Conservation (phyloP, 2,113 vertebrate species). For the Conger conger region DNA sequence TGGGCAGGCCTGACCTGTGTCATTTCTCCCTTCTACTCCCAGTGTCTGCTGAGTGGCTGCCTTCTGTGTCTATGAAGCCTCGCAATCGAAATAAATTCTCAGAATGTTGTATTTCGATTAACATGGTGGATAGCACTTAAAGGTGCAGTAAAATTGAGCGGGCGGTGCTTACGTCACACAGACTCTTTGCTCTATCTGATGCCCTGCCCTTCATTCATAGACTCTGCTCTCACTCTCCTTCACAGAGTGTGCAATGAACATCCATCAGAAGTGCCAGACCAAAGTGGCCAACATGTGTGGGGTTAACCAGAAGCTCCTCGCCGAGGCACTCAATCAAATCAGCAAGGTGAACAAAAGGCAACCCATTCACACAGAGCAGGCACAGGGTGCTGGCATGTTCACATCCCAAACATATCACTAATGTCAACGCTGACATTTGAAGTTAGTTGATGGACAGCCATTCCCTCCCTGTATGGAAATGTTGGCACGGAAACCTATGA, state of each 20-base stretch:
- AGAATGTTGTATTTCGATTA: not conserved
- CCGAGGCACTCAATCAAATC: constrained; percentile 90
- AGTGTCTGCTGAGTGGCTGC: not conserved
- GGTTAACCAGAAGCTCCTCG: constrained; percentile 96
- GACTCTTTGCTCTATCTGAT: not conserved
- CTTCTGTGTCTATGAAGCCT: not conserved
- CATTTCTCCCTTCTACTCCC: not conserved
- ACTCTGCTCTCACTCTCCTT: not conserved
- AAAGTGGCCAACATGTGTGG: constrained; percentile 98
- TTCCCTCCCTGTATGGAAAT: too few relatives aligned
- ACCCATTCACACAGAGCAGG: not conserved
- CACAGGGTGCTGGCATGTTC: not conserved
- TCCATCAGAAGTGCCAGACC: constrained; percentile 85
- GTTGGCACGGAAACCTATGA: too few relatives aligned
- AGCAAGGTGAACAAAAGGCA: constrained; percentile 70
- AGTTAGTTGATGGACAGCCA: too few relatives aligned
- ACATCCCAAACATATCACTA: not conserved
- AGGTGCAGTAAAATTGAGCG: not conserved
- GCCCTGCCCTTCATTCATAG: not conserved
- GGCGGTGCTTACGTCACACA: not conserved
- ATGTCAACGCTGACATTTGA: not conserved
- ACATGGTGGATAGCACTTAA: not conserved
- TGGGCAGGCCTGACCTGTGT: constrained; percentile 42
- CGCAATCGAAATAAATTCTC: not conserved
- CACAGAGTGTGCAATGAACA: constrained; percentile 91